Evolutionary conservation across 2,797 vertebrate species (phyloP).

Genomic region (Xenopus petersii): DNA sequence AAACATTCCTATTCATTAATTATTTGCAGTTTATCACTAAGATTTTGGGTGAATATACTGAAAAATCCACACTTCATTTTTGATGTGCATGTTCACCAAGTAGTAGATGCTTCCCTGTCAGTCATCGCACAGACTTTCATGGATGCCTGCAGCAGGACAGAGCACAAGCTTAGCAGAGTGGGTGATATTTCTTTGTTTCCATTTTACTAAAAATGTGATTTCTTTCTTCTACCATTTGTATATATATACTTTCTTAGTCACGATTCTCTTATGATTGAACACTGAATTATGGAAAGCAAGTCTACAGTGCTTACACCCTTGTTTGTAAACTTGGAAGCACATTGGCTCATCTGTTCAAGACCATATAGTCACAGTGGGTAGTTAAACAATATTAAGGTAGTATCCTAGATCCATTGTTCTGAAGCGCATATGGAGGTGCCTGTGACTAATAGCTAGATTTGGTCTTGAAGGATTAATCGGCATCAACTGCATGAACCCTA

Average conservation of each 20-base stretch:
- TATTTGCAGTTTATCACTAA: conserved; percentile 81
- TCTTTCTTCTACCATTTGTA: no score
- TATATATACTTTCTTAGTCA: not conserved
- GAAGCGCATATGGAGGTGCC: no score
- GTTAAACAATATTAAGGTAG: no score
- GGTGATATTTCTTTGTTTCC: conserved; percentile 53
- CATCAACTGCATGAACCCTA: no score
- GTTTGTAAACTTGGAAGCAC: no score
- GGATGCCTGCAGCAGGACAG: conserved; percentile 97
- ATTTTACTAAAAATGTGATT: not conserved
- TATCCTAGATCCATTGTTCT: no score
- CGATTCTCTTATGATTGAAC: not conserved
- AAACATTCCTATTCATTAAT: conserved; percentile 14
- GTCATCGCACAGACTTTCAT: conserved; percentile 99
- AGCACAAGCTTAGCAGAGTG: conserved; percentile 98
- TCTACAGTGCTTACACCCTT: no score
- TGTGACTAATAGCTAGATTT: no score
- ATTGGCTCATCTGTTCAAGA: no score
- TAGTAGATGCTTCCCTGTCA: conserved; percentile 93
- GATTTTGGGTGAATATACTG: conserved; percentile 98
- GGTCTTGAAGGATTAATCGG: no score
- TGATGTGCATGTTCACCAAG: conserved; percentile 92
- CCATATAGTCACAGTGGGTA: no score
- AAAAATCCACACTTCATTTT: conserved; percentile 98
- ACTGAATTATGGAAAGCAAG: no score